These are phyloP conservation scores for Heterohyrax brucei DNA, from an alignment of 2,797 vertebrate species.

Conservation along the genomic window DNA sequence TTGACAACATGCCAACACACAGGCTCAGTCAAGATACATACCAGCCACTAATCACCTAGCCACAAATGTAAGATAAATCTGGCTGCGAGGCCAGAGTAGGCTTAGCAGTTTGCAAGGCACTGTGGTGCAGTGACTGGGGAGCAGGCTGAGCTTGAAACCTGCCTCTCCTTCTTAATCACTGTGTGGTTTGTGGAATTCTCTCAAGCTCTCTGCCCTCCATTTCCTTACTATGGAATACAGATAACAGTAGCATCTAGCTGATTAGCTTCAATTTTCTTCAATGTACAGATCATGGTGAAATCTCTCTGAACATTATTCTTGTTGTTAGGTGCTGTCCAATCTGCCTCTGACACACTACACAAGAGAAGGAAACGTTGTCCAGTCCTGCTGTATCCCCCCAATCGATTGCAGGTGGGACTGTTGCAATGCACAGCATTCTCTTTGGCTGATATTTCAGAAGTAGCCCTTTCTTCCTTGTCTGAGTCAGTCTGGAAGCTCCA, in stretches of 20 bases:
- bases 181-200: background rate
- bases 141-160: background rate
- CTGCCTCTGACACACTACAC: too few relatives aligned
- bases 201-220: background rate
- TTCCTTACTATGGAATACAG: background rate
- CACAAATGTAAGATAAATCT: background rate
- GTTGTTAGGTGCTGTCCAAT: too few relatives aligned
- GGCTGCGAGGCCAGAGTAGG: accelerated
- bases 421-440: too few relatives aligned
- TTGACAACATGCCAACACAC: too few relatives aligned
- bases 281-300: background rate
- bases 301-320: background rate
- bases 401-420: too few relatives aligned
- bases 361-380: too few relatives aligned
- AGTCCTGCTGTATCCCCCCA: too few relatives aligned
- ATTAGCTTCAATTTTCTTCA: background rate
- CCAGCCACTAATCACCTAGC: background rate
- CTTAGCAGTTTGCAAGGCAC: background rate
- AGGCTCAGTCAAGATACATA: background rate
- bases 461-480: too few relatives aligned
- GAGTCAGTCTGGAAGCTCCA: too few relatives aligned
- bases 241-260: background rate
- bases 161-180: background rate
- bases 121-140: background rate
- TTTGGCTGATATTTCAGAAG: too few relatives aligned